Conservation (phyloP, 2,797 vertebrate species). For the Rhinophrynus dorsalis region DNA sequence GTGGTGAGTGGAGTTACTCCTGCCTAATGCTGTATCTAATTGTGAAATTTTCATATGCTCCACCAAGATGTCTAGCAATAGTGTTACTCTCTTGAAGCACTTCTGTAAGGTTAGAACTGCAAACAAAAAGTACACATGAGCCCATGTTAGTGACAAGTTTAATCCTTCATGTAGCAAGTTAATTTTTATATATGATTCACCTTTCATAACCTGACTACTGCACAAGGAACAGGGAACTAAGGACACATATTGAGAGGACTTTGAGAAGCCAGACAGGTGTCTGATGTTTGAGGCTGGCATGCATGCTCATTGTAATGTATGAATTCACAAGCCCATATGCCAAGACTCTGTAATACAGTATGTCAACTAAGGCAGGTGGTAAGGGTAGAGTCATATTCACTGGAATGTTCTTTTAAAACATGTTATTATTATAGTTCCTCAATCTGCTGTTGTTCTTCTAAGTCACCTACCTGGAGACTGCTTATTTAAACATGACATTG, state of each 20-base stretch:
- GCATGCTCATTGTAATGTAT: conserved; percentile 60
- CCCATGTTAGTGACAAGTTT: too few relatives aligned
- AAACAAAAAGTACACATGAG: too few relatives aligned
- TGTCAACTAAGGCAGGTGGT: conserved; percentile 76
- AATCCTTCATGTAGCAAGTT: too few relatives aligned
- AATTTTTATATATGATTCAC: too few relatives aligned
- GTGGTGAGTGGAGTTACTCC: too few relatives aligned
- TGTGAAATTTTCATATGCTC: too few relatives aligned
- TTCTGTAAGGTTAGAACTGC: too few relatives aligned
- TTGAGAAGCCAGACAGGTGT: conserved; percentile 64
- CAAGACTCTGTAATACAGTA: conserved; percentile 78
- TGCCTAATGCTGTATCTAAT: too few relatives aligned
- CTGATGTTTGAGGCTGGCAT: conserved; percentile 60
- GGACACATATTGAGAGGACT: conserved; percentile 35
- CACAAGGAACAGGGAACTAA: neutral
- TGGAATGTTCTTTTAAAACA: conserved; percentile 69
- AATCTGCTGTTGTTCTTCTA: conserved; percentile 73
- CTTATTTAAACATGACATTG: conserved; percentile 59
- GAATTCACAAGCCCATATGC: conserved; percentile 71
- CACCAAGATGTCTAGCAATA: too few relatives aligned
- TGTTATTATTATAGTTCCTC: conserved; percentile 78
- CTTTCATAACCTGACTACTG: neutral
- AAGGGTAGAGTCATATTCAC: conserved; percentile 66
- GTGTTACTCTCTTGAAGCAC: too few relatives aligned
- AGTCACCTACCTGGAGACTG: conserved; percentile 55